These are phyloP conservation scores for Hartigia nigra DNA, from an alignment of 2,888 invertebrate genomes.

Conservation along the genomic window DNA sequence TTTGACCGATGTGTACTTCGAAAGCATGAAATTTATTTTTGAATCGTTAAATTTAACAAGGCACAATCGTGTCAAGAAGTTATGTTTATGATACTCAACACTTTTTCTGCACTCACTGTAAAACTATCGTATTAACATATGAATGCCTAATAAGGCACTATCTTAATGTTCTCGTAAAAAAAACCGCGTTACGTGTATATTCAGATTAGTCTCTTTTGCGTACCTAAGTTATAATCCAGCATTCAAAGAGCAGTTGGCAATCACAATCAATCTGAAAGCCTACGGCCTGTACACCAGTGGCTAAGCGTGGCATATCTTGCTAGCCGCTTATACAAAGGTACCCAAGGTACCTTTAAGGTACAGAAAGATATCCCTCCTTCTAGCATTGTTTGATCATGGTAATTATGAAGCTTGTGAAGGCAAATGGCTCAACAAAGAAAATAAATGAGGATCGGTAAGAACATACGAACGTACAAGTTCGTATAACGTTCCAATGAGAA, in stretches of 20 bases:
- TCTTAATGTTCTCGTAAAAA: background rate
- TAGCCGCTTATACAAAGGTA: background rate
- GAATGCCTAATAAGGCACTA: background rate
- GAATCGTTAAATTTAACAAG: background rate
- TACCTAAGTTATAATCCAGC: constrained; percentile 11
- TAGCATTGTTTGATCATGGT: constrained; percentile 58
- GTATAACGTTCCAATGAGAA: background rate
- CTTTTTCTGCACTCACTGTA: background rate
- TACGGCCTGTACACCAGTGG: background rate
- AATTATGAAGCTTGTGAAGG: constrained; percentile 49
- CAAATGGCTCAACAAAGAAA: constrained; percentile 31
- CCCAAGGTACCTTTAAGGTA: background rate
- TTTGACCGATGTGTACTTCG: background rate
- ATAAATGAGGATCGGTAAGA: constrained; percentile 27
- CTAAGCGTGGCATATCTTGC: background rate
- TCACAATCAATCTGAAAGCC: constrained; percentile 25
- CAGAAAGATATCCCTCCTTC: background rate
- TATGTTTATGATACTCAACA: background rate
- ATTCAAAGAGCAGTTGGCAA: constrained; percentile 27
- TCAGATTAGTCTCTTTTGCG: background rate
- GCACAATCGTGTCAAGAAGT: background rate
- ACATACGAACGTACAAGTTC: background rate
- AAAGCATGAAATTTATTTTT: background rate
- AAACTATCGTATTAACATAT: background rate
- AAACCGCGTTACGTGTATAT: background rate